Base-by-base conservation (phyloP, 1,140 invertebrate species). In the Xylocopa sonorina region DNA sequence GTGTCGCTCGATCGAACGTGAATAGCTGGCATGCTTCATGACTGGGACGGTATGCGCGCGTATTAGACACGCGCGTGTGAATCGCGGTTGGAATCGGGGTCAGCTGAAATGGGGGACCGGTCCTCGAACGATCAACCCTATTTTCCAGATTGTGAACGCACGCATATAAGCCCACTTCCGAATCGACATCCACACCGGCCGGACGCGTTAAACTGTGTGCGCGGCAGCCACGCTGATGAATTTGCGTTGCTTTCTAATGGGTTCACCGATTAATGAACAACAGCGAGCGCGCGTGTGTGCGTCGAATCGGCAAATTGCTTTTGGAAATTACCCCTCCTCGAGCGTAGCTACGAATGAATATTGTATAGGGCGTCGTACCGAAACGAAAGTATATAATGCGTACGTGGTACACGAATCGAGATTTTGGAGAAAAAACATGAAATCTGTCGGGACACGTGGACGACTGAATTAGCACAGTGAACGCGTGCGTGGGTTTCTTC, bases 11-110 rank as follows among this genome's bases (percentile, higher is more conserved):
- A 55, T 12, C 32, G 48, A 63, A 27, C 34, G 27, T 34, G 77
- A 73, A 79, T 84, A 79, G 60, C 64, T 73, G 55, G 46, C 38
- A 78, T 84, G n/a, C 29, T 64, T 27, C 29, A 73, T 55, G 64
- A 46, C 24, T n/a, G 24, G 72, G 43, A 63, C 24, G 66, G 62
- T 50, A 78, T 73, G 74, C 64, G 75, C 57, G 58, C 82, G 57
- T 73, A 63, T 62, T 67, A 34, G 14, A 14, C 38, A 48, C 27
- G 32, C 51, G 21, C 24, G 43, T 29, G 53, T 29, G 55, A 63
- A 82, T n/a, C 53, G n/a, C 9, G 12, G 21, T 6, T n/a, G 64
- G 68, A 83, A 80, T 69, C 71, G 66, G n/a, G 77, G 71, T 71
- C 57, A 71, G n/a, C 32, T 34, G 43, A 58, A 84, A 76, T 71